Conservation (phyloP, 2,888 invertebrate species). For the Caenorhabditis wallacei region DNA sequence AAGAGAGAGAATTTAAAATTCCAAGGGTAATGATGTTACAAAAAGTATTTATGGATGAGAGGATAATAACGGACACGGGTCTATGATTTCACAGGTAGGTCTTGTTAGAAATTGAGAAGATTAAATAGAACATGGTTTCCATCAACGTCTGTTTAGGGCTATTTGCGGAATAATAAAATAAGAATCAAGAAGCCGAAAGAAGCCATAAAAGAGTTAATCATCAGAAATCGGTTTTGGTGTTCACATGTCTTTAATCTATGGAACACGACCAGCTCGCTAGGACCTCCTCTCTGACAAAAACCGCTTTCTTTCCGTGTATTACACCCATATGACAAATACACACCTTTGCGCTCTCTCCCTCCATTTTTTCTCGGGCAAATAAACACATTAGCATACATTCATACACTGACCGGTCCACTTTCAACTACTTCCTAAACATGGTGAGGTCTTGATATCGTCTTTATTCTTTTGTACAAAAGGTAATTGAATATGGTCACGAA, state of each 20-base stretch:
- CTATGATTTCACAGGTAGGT: background rate
- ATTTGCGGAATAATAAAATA: conserved; percentile 15
- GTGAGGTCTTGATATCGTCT: conserved; percentile 1
- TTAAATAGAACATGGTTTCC: too few species aligned
- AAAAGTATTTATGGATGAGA: conserved; percentile 7
- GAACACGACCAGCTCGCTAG: conserved; percentile 42
- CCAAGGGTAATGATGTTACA: conserved; percentile 4
- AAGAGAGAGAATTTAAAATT: background rate
- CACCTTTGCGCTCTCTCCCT: conserved; percentile 35
- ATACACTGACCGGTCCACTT: conserved; percentile 59
- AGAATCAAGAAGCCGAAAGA: background rate
- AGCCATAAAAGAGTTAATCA: conserved; percentile 41
- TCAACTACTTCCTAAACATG: conserved; percentile 14
- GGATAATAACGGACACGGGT: conserved; percentile 5
- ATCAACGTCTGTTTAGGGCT: background rate
- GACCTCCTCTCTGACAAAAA: conserved; percentile 17
- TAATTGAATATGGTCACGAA: conserved; percentile 54
- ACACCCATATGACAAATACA: conserved; percentile 62
- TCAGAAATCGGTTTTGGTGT: conserved; percentile 36
- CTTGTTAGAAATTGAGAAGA: too few species aligned
- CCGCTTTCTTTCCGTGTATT: conserved; percentile 62
- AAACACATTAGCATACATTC: conserved; percentile 63
- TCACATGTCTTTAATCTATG: conserved; percentile 15
- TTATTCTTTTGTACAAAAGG: conserved; percentile 20
- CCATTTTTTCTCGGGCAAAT: conserved; percentile 52